phyloP scores from a whole-genome alignment of 2,797 vertebrate genomes.

The Myiotriccus ornatus region DNA sequence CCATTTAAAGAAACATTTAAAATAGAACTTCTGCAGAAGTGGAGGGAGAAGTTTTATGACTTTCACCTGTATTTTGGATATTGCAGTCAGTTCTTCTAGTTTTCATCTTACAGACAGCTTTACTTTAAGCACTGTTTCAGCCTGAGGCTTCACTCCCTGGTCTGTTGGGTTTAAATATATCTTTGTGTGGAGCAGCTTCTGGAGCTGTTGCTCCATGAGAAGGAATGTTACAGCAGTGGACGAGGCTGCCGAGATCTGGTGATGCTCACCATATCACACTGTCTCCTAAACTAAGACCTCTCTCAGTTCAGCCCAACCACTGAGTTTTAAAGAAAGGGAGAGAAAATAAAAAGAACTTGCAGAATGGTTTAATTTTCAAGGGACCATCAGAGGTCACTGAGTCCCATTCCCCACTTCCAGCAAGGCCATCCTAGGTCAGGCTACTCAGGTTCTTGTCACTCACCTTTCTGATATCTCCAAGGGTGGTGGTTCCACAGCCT shows the following conservation, averaged over 20 bases:
- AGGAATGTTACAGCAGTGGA: background rate
- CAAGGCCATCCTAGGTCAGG: background rate
- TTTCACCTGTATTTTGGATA: background rate
- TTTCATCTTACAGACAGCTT: background rate
- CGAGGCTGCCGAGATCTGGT: background rate
- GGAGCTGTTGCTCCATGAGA: background rate
- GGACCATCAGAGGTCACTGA: background rate
- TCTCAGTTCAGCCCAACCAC: background rate
- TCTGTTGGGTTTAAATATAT: background rate
- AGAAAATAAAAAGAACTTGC: background rate
- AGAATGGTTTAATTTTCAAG: background rate
- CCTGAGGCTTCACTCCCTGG: background rate
- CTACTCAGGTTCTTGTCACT: background rate
- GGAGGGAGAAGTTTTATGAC: background rate
- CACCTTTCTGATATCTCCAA: background rate
- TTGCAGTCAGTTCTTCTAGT: background rate
- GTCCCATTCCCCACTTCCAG: background rate
- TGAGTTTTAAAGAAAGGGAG: background rate
- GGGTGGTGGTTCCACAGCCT: background rate
- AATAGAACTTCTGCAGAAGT: background rate
- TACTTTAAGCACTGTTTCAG: background rate
- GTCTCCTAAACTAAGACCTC: background rate
- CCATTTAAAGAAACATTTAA: background rate
- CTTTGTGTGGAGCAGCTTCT: background rate
- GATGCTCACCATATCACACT: background rate